Conservation (phyloP, 2,888 invertebrate species). For the Capitulum mitella region DNA sequence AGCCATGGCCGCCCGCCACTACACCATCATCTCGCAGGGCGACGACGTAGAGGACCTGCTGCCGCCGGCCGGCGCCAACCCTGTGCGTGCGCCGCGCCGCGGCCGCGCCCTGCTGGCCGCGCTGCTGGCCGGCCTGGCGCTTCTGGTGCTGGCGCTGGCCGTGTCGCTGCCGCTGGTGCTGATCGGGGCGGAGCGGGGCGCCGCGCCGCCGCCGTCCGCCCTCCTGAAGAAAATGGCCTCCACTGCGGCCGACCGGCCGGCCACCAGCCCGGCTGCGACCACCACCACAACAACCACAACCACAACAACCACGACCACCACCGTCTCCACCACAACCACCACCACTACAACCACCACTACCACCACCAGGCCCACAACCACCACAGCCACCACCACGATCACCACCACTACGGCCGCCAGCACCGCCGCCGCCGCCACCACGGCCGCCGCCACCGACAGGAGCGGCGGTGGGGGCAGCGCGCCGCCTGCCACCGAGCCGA, state of each 20-base stretch:
- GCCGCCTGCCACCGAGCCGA: too few relatives aligned
- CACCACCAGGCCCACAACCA: neutral
- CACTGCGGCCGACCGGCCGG: neutral
- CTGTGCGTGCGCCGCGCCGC: neutral
- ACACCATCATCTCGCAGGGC: conserved; percentile 24
- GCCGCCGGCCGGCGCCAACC: conserved; percentile 10
- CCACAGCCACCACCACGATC: conserved; percentile 5
- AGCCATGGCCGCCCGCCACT: conserved; percentile 5
- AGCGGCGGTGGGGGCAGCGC: too few relatives aligned
- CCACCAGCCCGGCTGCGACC: neutral
- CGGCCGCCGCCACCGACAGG: neutral
- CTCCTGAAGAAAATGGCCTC: neutral
- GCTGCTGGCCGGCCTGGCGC: neutral
- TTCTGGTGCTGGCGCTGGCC: neutral
- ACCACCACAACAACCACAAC: neutral
- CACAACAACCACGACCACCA: neutral
- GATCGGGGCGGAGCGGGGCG: neutral
- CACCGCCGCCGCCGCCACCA: neutral
- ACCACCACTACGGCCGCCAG: neutral
- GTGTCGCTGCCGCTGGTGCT: conserved; percentile 8
- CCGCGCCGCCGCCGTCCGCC: neutral
- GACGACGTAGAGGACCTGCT: conserved; percentile 24
- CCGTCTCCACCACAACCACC: neutral
- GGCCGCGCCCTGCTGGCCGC: neutral
- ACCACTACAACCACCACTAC: neutral